Conservation (phyloP, 1,140 invertebrate genomes). For the Pseudomyrmex sp. region DNA sequence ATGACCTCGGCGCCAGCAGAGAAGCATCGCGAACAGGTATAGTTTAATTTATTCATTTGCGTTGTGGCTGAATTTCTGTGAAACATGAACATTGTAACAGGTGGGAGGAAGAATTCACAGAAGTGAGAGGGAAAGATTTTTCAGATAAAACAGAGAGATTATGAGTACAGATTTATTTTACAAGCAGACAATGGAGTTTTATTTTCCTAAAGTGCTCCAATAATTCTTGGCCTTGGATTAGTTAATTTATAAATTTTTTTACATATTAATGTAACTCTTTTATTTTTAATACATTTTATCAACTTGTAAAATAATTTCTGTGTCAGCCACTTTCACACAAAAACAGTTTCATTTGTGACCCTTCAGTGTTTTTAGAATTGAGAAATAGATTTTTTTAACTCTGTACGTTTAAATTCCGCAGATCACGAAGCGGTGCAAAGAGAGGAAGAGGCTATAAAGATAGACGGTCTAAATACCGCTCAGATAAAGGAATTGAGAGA, state of each 20-base stretch:
- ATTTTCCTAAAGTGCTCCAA: too few relatives aligned
- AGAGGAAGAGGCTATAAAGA: constrained; percentile 98
- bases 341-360: too few relatives aligned
- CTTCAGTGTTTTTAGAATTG: too few relatives aligned
- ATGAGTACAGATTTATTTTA: not conserved
- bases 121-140: not conserved
- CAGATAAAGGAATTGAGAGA: constrained; percentile 97
- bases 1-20: constrained; percentile 91
- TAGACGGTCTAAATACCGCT: constrained; percentile 97
- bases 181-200: too few relatives aligned
- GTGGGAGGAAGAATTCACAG: not conserved
- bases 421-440: constrained; percentile 92
- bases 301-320: too few relatives aligned
- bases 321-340: too few relatives aligned
- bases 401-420: constrained; percentile 72
- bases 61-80: not conserved
- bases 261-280: too few relatives aligned
- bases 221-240: too few relatives aligned
- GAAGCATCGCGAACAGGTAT: constrained; percentile 95
- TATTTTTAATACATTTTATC: too few relatives aligned
- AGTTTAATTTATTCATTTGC: constrained; percentile 13
- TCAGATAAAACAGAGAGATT: not conserved
- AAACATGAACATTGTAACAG: constrained; percentile 6
- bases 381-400: not conserved
- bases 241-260: too few relatives aligned